A percentile compares a stretch with the other conserved stretches of the same genome.
phyloP scores from a whole-genome alignment of 2,888 invertebrate species.

The Amphipoea lucens region DNA sequence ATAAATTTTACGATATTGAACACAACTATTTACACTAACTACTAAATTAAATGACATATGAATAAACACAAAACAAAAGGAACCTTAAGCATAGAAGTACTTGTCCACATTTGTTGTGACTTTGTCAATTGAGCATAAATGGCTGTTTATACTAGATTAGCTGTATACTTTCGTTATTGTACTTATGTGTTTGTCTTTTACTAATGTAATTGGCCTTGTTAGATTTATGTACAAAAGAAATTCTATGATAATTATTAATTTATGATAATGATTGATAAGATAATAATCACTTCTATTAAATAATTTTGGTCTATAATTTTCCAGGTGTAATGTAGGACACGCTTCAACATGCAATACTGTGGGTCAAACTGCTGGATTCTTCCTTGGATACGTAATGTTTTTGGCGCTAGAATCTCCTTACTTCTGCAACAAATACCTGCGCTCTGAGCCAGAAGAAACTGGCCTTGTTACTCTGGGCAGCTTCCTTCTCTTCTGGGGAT shows the following conservation, averaged over 20 bases:
- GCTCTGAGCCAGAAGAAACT: conserved; percentile 92
- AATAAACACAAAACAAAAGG: neutral
- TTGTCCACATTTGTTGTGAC: neutral
- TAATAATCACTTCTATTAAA: conserved; percentile 1
- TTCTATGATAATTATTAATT: neutral
- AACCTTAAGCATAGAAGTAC: neutral
- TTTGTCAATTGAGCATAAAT: neutral
- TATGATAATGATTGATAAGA: conserved; percentile 21
- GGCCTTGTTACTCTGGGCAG: conserved; percentile 94
- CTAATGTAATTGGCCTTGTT: neutral
- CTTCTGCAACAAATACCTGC: conserved; percentile 98
- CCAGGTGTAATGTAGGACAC: conserved; percentile 97
- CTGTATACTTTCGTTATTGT: neutral
- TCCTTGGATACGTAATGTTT: conserved; percentile 98
- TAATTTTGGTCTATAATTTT: conserved; percentile 67
- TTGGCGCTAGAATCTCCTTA: conserved; percentile 98
- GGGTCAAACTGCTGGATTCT: conserved; percentile 99
- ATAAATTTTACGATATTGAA: too few relatives aligned
- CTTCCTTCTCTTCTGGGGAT: conserved; percentile 98
- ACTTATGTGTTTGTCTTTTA: neutral
- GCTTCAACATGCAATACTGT: conserved; percentile 99
- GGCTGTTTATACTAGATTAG: neutral
- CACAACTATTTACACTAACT: too few relatives aligned
- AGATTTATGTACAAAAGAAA: neutral
- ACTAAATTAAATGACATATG: neutral